Base-by-base conservation (phyloP, 2,797 vertebrate genomes). In the Sciurus vulgaris region DNA sequence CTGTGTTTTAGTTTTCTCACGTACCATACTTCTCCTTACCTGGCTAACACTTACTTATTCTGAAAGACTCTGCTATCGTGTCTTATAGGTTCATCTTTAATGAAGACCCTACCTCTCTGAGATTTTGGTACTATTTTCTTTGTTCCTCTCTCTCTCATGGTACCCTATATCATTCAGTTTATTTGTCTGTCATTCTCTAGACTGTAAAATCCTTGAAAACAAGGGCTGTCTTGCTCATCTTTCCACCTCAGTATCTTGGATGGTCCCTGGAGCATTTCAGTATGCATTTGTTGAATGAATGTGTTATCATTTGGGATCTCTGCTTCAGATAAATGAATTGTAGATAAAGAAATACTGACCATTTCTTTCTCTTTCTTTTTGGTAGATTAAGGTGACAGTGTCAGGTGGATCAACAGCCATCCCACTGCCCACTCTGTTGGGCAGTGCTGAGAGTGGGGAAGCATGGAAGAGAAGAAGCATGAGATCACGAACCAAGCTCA, bases 401-500 rank as follows among this genome's bases (percentile, higher is more conserved):
- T 74, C 69, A 4, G 65, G 91, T 33, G 89, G 91, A 93, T 59
- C 89, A 8, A 51, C 87, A 82, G 96, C 97, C 97, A 92, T 87
- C 96, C 91, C 38, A 28, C 59, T 1, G 12, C 77, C 90, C 83
- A 30, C 44, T 74, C 33, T 81, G 26, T 72, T 20, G 6, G 96
- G 95, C 96, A 95, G 83, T 90, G 86, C 88, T 0, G 5, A 95
- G 96, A 38, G 81, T n/a, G 35, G 93, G 96, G 96, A 97, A 98
- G 93, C 94, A 99, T 99, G 99, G 99, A 99, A 90, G 98, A 98
- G 47, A 97, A 97, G 7, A 98, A 97, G 76, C 98, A 98, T 0
- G 99, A 99, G 76, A 98, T 98, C 84, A 98, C 98, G 70, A 99
- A 99, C 97, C 98, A 93, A 69, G 99, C 99, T 86, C 99, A 99